Conservation (phyloP, 2,888 invertebrate species). For the Loripinus fragilis region DNA sequence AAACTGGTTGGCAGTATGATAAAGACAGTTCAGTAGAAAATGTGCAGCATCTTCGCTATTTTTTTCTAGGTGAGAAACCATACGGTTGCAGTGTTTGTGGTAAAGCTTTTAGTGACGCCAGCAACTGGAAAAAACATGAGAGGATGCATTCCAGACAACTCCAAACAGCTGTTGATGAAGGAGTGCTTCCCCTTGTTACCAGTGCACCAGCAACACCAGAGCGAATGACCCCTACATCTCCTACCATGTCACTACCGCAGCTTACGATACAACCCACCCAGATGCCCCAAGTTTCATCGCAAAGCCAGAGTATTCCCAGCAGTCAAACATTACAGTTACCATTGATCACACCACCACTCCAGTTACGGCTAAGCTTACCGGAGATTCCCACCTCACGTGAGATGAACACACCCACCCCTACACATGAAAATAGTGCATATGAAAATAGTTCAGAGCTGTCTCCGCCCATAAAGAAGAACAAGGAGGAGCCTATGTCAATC, state of each 20-base stretch:
- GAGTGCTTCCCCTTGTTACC: slow-evolving; percentile 24
- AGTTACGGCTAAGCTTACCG: slow-evolving; percentile 5
- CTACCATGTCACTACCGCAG: not conserved
- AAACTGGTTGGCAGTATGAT: too few species aligned
- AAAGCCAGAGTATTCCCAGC: not conserved
- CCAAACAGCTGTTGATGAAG: slow-evolving; percentile 53
- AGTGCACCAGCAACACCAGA: slow-evolving; percentile 12
- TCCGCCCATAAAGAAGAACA: slow-evolving; percentile 49
- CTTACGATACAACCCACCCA: slow-evolving; percentile 1
- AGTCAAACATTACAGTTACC: slow-evolving; percentile 7
- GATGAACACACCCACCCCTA: slow-evolving; percentile 23
- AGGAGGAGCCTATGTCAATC: slow-evolving; percentile 46
- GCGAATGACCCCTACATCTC: slow-evolving; percentile 18
- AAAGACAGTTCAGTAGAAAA: too few species aligned
- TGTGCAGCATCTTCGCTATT: too few species aligned
- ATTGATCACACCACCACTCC: slow-evolving; percentile 17
- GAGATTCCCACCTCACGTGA: slow-evolving; percentile 21
- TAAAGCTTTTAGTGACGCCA: slow-evolving; percentile 78
- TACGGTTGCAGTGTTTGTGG: slow-evolving; percentile 78
- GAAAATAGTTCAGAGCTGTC: slow-evolving; percentile 52
- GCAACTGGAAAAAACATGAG: slow-evolving; percentile 81
- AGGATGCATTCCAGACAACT: slow-evolving; percentile 73
- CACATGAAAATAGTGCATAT: slow-evolving; percentile 42
- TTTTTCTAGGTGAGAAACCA: slow-evolving; percentile 78
- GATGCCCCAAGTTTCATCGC: not conserved